These are phyloP conservation scores for Phymanthus crucifer DNA, from an alignment of 92 coral and sea anemone species.

Conservation along the genomic window DNA sequence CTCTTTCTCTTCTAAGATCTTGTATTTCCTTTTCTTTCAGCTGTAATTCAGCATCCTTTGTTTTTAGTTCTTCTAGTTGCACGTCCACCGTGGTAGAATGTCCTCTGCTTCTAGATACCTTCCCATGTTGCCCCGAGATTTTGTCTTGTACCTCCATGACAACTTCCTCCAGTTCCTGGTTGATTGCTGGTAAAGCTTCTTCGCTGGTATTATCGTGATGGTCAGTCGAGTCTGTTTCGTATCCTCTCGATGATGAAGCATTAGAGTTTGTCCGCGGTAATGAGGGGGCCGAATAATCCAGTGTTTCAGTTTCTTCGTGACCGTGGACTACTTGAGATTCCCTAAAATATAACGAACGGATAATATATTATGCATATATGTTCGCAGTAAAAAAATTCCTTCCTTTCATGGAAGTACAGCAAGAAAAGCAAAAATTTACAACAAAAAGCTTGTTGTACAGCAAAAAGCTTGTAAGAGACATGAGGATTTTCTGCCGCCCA, in stretches of 20 bases:
- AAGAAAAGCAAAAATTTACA: too few species aligned
- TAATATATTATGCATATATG: too few species aligned
- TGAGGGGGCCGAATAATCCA: not conserved
- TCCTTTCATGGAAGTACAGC: too few species aligned
- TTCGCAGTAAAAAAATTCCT: too few species aligned
- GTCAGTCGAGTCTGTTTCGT: conserved; percentile 47
- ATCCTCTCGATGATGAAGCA: conserved; percentile 42
- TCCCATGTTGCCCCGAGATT: conserved; percentile 18
- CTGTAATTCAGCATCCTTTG: conserved; percentile 38
- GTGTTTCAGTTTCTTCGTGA: too few species aligned
- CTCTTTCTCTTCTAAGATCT: conserved; percentile 50
- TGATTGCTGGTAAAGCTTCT: conserved; percentile 37
- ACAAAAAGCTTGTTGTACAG: too few species aligned
- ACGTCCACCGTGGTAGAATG: conserved; percentile 23
- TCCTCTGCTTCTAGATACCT: conserved; percentile 9
- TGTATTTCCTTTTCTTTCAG: conserved; percentile 60
- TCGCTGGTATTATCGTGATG: conserved; percentile 46
- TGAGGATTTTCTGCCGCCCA: too few species aligned
- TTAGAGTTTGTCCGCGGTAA: conserved; percentile 42
- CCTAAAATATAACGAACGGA: not conserved
- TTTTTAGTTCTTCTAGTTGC: conserved; percentile 48
- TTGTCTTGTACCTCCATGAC: conserved; percentile 59
- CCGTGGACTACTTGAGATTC: not conserved
- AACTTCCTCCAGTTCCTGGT: conserved; percentile 52
- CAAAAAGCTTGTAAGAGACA: too few species aligned